These are phyloP conservation scores for Xylocopa sonorina DNA, from an alignment of 1,140 invertebrate species.

Conservation along the genomic window DNA sequence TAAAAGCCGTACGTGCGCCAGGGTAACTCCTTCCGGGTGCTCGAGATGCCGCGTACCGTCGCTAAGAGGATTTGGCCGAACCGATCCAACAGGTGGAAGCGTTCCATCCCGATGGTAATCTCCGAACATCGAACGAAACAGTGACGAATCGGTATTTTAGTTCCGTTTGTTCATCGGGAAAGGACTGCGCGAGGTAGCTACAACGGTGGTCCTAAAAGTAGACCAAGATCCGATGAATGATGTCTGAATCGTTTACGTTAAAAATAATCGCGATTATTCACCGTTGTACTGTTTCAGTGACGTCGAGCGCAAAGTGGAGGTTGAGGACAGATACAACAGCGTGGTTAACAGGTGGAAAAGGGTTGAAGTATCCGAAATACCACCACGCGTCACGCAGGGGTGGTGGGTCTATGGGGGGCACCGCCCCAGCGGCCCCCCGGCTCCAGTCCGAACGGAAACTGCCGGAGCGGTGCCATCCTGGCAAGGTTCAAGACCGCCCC, in stretches of 20 bases:
- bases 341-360: constrained; percentile 47
- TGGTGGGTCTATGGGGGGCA: constrained; percentile 81
- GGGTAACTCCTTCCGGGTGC: neutral
- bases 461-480: constrained; percentile 72
- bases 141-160: too few species aligned
- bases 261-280: neutral
- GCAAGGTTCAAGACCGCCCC: constrained; percentile 67
- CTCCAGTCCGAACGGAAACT: constrained; percentile 75
- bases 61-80: neutral
- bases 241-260: neutral
- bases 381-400: constrained; percentile 81
- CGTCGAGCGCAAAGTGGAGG: constrained; percentile 23
- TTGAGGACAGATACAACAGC: neutral
- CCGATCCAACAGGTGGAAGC: constrained; percentile 22
- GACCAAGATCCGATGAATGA: neutral
- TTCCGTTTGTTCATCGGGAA: too few species aligned
- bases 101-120: neutral
- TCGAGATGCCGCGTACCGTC: neutral
- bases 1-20: constrained; percentile 8
- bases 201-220: too few species aligned
- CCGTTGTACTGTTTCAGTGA: constrained; percentile 41
- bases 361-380: constrained; percentile 59
- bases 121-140: too few species aligned
- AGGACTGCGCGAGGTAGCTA: too few species aligned
- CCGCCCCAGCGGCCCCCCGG: constrained; percentile 79